Evolutionary conservation across 2,888 invertebrate genomes (phyloP), one percentile per base, ranked within the genome.

Genomic region (Choristoneura rosaceana): DNA sequence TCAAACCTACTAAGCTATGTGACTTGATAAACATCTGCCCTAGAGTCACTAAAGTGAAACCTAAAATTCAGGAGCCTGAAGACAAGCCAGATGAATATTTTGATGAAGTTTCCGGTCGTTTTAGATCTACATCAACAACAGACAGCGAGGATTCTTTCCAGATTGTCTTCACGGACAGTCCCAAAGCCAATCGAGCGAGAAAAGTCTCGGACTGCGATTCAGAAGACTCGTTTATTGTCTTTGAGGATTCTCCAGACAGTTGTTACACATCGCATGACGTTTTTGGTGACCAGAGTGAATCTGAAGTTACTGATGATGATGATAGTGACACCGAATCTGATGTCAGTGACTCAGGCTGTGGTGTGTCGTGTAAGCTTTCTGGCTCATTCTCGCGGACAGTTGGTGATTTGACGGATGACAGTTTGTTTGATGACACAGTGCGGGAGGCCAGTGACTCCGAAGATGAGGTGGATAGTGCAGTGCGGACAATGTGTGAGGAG

Each of bases 191-290:
- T 52, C 77, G 84, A 69, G 69, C 74, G 1, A 79, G 90, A 4
- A 78, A 82, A 55, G 79, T 88, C 2, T 95, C 95, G 0, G 95
- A 95, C 65, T 95, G 95, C 65, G 95, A 94, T n/a, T 95, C 95
- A 0, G 95, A 95, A 79, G 95, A 95, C 81, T 95, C 95, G 0
- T 95, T 95, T 77, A 94, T 95, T 0, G 86, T 95, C 7, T 95
- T 95, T 8, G 92, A 93, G 65, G 94, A 92, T 0, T 84, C 87
- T 1, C 90, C 90, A 0, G 90, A 91, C 65, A 89, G 84, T 74
- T 93, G 94, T 69, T 93, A 90, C 65, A 90, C 89, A 0, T 86
- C 92, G 0, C 88, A 88, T 0, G 93, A 94, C 75, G 90, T 93
- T 0, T 93, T 93, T 3, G 89, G 90, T 17, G 83, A 84, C 41